These are phyloP conservation scores for Esperia sulphurella DNA, from an alignment of 2,888 invertebrate genomes.

Conservation along the genomic window DNA sequence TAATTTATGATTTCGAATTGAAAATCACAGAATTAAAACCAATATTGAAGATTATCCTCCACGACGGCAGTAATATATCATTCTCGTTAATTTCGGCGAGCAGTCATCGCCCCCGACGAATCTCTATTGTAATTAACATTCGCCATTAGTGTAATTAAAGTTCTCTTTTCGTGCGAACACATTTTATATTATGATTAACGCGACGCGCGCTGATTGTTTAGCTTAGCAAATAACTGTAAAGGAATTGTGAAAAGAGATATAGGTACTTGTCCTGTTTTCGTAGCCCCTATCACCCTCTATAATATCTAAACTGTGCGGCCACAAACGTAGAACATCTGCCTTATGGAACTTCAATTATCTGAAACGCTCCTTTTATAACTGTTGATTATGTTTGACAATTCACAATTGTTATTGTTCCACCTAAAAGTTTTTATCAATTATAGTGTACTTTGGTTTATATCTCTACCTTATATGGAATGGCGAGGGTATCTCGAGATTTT, in stretches of 20 bases:
- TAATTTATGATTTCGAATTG: no score
- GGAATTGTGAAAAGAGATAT: not conserved
- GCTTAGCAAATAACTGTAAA: conserved; percentile 29
- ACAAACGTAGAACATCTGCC: no score
- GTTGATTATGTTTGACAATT: no score
- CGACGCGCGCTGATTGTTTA: conserved; percentile 8
- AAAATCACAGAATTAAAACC: conserved; percentile 3
- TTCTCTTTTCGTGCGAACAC: conserved; percentile 61
- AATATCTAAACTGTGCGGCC: no score
- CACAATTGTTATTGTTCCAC: no score
- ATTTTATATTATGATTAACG: conserved; percentile 35
- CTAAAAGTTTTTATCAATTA: no score
- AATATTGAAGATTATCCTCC: conserved; percentile 1
- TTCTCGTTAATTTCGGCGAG: conserved; percentile 34
- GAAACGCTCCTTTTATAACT: no score
- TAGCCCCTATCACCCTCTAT: no score
- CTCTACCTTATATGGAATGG: no score
- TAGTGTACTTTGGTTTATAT: no score
- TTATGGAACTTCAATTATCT: no score
- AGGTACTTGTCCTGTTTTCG: not conserved
- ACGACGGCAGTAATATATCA: conserved; percentile 15
- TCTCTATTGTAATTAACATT: conserved; percentile 87
- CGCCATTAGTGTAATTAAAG: conserved; percentile 89
- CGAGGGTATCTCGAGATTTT: no score
- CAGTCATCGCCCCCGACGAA: conserved; percentile 54